Evolutionary conservation across 1,140 invertebrate genomes (phyloP), one percentile per base, ranked within the genome.

Genomic region (Bombus superbus): DNA sequence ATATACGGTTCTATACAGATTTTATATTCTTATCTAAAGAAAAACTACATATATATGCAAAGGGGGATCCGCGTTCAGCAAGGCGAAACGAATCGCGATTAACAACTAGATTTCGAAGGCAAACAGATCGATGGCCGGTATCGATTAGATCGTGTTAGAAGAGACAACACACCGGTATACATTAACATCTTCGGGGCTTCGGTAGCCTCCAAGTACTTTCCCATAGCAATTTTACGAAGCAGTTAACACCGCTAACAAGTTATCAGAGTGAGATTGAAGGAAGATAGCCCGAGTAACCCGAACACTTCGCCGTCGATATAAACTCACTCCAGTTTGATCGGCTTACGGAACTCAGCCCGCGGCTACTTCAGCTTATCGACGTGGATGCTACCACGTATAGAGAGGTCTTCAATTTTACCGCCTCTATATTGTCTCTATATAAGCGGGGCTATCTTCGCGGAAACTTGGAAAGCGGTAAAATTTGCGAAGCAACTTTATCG

Each of bases 191-290:
- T 47, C 22, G 57, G 6, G 22, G 47, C 53, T 40, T 77, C 72
- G 78, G 71, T 79, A 83, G 68, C 64, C 72, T 18, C 47, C 75
- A 40, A 72, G 40, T 85, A 81, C 69, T 85, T 85, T 84, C 81
- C 78, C 66, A 87, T 84, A 89, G 69, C 86, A 90, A 90, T 90
- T 90, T 90, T 90, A 90, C 79, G 75, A 90, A 87, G 86, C 89
- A 88, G 89, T 90, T 90, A 90, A 85, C 86, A 79, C 77, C 80
- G 86, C 83, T 88, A 90, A 90, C 86, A 86, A 90, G 89, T 90
- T 90, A 90, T 90, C 86, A 64, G 68, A 79, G 81, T 64, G 89
- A 90, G 89, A 90, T 90, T 87, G 89, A 90, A 90, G 89, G 89
- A 86, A 90, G 89, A 90, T 90, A 90, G 74, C 76, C 86, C 38